A percentile compares a stretch with the other conserved stretches of the same genome.
These are phyloP conservation scores for Pseudomugil tenellus DNA, from an alignment of 2,797 vertebrate species.

Conservation along the genomic window DNA sequence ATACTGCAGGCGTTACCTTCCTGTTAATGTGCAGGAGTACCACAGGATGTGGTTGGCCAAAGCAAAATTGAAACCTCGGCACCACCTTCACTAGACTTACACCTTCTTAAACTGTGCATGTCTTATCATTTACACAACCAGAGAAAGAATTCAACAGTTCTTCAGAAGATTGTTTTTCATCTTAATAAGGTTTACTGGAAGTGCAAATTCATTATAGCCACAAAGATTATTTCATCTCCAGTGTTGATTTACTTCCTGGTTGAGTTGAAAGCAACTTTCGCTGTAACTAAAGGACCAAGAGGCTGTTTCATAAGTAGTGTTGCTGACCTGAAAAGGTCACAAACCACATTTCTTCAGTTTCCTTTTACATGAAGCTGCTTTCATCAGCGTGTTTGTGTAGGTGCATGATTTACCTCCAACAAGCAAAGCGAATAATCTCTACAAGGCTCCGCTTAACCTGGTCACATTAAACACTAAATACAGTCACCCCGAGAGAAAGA, in stretches of 20 bases:
- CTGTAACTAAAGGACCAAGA: too few species aligned
- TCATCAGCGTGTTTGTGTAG: not conserved
- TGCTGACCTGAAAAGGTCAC: not conserved
- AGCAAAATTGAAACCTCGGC: slow-evolving; percentile 28
- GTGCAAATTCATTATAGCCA: not conserved
- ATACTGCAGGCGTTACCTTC: slow-evolving; percentile 17
- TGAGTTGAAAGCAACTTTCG: too few species aligned
- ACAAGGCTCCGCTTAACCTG: not conserved
- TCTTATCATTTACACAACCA: not conserved
- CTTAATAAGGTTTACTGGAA: not conserved
- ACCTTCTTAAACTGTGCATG: not conserved
- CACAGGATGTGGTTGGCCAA: slow-evolving; percentile 69
- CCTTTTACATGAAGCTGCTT: not conserved
- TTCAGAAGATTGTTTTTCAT: not conserved
- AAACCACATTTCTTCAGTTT: not conserved
- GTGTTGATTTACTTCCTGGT: too few species aligned
- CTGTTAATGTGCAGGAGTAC: slow-evolving; percentile 2
- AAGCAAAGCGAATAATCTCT: not conserved
- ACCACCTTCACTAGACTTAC: not conserved
- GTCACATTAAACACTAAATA: not conserved
- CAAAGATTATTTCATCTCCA: too few species aligned
- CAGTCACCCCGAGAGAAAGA: not conserved
- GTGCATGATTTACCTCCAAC: too few species aligned
- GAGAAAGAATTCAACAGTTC: too few species aligned
- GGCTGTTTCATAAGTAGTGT: not conserved